phyloP scores from a whole-genome alignment of 2,888 invertebrate species.

The Clusia tigrina region DNA sequence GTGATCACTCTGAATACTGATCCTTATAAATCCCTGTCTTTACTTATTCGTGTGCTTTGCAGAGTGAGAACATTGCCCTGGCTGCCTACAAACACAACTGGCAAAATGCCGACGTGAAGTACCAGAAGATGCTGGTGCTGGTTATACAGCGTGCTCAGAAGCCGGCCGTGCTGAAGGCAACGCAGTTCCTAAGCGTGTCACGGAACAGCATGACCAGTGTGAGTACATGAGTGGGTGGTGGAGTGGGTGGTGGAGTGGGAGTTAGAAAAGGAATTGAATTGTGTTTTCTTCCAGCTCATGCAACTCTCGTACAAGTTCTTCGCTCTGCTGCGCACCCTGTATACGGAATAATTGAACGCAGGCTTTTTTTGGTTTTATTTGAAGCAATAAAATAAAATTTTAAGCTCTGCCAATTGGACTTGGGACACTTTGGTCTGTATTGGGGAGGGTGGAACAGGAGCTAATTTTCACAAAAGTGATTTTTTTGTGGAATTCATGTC shows the following conservation, averaged over 20 bases:
- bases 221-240: too few species aligned
- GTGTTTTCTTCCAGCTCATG: constrained; percentile 46
- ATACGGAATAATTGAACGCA: constrained; percentile 42
- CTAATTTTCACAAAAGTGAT: too few species aligned
- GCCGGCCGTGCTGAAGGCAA: constrained; percentile 50
- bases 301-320: constrained; percentile 60
- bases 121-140: constrained; percentile 51
- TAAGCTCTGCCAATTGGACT: too few species aligned
- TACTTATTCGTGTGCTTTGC: background rate
- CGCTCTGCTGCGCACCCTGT: constrained; percentile 57
- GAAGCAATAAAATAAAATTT: too few species aligned
- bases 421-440: too few species aligned
- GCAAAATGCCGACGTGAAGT: constrained; percentile 44
- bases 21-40: background rate
- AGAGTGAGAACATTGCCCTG: constrained; percentile 52
- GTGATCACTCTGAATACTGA: constrained; percentile 23
- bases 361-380: too few species aligned
- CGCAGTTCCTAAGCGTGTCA: constrained; percentile 49
- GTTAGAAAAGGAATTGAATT: background rate
- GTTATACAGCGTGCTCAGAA: constrained; percentile 53
- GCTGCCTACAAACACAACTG: constrained; percentile 56
- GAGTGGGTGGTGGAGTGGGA: constrained; percentile 2
- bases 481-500: too few species aligned
- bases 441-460: too few species aligned
- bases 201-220: constrained; percentile 53